Conservation (phyloP, 1,140 invertebrate genomes). For the Ladona fulva region DNA sequence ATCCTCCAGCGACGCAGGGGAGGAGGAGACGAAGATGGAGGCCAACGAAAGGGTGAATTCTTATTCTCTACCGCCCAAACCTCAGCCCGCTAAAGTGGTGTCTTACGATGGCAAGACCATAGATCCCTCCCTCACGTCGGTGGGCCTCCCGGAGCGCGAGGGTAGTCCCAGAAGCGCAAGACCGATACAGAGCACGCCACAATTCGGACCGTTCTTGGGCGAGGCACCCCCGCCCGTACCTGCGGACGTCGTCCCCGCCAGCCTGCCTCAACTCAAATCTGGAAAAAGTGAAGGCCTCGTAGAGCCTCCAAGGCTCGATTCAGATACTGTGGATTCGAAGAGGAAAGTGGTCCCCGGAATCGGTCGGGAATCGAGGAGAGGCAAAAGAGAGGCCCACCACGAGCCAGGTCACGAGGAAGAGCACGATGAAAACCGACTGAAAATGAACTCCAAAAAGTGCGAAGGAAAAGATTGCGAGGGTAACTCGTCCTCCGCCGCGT, state of each 20-base stretch:
- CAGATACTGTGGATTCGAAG: neutral
- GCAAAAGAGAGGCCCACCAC: too few relatives aligned
- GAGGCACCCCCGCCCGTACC: conserved; percentile 51
- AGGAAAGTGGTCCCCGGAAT: too few relatives aligned
- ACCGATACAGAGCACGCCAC: conserved; percentile 50
- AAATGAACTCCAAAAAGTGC: conserved; percentile 19
- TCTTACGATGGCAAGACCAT: conserved; percentile 64
- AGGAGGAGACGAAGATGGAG: conserved; percentile 52
- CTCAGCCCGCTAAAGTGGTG: conserved; percentile 43
- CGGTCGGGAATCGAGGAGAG: too few relatives aligned
- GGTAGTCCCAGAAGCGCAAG: conserved; percentile 28
- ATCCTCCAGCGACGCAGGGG: conserved; percentile 31
- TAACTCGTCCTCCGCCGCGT: too few relatives aligned
- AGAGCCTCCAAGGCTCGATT: neutral
- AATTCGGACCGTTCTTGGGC: conserved; percentile 59
- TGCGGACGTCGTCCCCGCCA: conserved; percentile 30
- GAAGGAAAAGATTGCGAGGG: too few relatives aligned
- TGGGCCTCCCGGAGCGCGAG: conserved; percentile 40
- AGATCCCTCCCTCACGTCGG: conserved; percentile 49
- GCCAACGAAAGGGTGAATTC: conserved; percentile 52
- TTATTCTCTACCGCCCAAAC: conserved; percentile 55
- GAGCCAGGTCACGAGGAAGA: conserved; percentile 14
- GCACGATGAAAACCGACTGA: conserved; percentile 22
- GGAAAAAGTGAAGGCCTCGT: neutral
- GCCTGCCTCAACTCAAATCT: conserved; percentile 28